Conservation (phyloP, 2,888 invertebrate species). For the Napeogenes sylphis region DNA sequence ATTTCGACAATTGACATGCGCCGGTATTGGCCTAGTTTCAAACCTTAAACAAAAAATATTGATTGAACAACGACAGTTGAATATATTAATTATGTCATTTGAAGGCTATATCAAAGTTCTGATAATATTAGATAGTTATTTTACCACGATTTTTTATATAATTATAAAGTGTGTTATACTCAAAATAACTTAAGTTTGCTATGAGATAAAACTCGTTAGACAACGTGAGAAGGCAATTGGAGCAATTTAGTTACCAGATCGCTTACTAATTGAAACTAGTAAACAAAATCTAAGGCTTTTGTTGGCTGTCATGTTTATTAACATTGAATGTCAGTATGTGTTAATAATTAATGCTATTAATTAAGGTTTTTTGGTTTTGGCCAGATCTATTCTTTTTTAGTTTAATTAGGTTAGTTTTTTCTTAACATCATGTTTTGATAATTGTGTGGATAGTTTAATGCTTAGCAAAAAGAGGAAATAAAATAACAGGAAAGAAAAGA, state of each 20-base stretch:
- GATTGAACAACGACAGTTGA: slow-evolving; percentile 13
- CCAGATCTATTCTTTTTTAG: no score
- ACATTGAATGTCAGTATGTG: not conserved
- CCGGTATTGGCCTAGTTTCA: slow-evolving; percentile 26
- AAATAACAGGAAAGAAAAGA: no score
- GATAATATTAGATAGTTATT: slow-evolving; percentile 8
- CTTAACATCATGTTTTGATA: no score
- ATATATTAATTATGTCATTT: slow-evolving; percentile 15
- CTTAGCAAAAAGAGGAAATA: no score
- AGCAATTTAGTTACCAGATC: not conserved
- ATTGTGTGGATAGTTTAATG: no score
- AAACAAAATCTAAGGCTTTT: not conserved
- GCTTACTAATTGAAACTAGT: no score
- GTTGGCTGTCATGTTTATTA: slow-evolving; percentile 2
- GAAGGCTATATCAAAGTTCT: slow-evolving; percentile 13
- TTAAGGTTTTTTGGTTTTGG: no score
- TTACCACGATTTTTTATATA: no score
- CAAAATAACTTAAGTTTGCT: no score
- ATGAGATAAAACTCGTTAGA: not conserved
- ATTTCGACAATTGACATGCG: slow-evolving; percentile 14
- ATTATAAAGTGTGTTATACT: no score
- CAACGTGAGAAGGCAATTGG: not conserved
- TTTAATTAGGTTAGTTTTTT: no score
- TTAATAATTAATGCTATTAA: not conserved
- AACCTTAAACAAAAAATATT: slow-evolving; percentile 16